Conservation (phyloP, 2,113 vertebrate genomes). For the Plecotus auritus region DNA sequence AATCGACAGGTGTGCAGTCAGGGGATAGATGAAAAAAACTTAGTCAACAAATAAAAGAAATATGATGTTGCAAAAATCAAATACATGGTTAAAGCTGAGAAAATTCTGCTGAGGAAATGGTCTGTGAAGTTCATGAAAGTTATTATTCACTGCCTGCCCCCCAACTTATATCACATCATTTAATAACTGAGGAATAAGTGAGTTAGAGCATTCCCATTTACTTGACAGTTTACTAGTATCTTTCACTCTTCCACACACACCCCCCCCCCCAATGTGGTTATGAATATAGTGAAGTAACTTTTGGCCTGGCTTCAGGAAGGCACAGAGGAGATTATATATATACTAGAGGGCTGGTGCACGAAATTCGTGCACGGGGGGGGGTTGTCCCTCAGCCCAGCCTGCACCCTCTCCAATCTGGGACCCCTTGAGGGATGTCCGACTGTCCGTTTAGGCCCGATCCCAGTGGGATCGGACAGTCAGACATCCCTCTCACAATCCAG, state of each 20-base stretch:
- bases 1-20: neutral
- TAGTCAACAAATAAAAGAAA: neutral
- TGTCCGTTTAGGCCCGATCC: too few species aligned
- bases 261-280: neutral
- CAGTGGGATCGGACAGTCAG: too few species aligned
- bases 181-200: neutral
- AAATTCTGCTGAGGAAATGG: neutral
- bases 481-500: too few species aligned
- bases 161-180: neutral
- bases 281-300: neutral
- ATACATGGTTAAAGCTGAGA: constrained; percentile 1
- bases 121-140: neutral
- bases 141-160: neutral
- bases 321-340: too few species aligned
- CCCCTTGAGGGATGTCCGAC: too few species aligned
- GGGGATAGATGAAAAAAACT: neutral
- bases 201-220: neutral
- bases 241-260: neutral
- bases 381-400: too few species aligned
- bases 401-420: too few species aligned
- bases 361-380: too few species aligned
- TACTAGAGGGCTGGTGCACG: too few species aligned
- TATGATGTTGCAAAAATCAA: neutral
- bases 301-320: neutral
- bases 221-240: neutral